Conservation (phyloP, 1,140 invertebrate genomes). For the Agrilus planipennis region DNA sequence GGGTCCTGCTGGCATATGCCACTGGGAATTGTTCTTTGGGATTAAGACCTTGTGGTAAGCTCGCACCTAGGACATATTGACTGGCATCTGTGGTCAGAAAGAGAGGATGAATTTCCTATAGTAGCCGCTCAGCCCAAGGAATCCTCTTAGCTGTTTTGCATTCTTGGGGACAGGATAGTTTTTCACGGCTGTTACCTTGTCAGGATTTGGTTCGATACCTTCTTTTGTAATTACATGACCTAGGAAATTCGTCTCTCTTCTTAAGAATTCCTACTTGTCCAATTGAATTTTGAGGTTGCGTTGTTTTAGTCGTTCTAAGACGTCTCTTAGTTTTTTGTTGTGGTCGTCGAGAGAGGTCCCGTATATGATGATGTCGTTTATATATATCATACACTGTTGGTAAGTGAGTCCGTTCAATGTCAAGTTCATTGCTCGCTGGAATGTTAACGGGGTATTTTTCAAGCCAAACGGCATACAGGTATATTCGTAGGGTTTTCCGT, state of each 20-base stretch:
- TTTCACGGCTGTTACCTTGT: conserved; percentile 12
- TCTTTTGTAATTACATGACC: conserved; percentile 11
- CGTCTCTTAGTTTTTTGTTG: conserved; percentile 1
- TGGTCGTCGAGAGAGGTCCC: conserved; percentile 1
- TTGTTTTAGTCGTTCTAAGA: background rate
- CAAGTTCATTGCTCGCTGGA: conserved; percentile 1
- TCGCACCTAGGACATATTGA: no score
- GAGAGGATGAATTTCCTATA: conserved; percentile 24
- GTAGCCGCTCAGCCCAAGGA: conserved; percentile 24
- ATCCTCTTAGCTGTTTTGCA: conserved; percentile 20
- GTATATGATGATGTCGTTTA: conserved; percentile 1
- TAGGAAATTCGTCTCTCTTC: conserved; percentile 10
- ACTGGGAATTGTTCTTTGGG: no score
- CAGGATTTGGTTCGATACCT: conserved; percentile 13
- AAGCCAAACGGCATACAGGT: conserved; percentile 17
- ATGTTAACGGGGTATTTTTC: conserved; percentile 3
- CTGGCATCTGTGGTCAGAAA: no score
- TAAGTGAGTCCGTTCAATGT: background rate
- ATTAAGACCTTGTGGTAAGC: no score
- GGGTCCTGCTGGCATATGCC: conserved; percentile 26
- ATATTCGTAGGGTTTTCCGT: conserved; percentile 20
- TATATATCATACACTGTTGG: background rate
- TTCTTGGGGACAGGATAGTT: conserved; percentile 12
- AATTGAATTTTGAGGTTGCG: conserved; percentile 11
- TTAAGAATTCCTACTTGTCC: conserved; percentile 13